phyloP scores from a whole-genome alignment of 2,888 invertebrate genomes.

The Celastrina argiolus region DNA sequence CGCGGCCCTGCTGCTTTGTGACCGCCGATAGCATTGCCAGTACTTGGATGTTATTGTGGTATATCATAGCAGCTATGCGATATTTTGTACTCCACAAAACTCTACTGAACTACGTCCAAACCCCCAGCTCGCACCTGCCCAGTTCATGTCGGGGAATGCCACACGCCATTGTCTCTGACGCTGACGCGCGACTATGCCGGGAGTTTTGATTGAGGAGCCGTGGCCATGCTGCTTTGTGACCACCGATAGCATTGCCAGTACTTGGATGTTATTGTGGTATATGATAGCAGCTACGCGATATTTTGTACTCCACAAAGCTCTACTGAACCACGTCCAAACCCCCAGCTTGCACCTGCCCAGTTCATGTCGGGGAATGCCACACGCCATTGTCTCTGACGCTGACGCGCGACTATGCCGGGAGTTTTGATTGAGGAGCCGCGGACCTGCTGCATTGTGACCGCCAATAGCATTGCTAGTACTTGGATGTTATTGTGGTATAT shows the following conservation, averaged over 20 bases:
- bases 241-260: slow-evolving; percentile 3
- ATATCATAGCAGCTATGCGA: too few relatives aligned
- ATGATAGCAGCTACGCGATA: too few relatives aligned
- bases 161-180: slow-evolving; percentile 16
- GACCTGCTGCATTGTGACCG: background rate
- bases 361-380: slow-evolving; percentile 19
- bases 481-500: too few relatives aligned
- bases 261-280: too few relatives aligned
- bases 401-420: slow-evolving; percentile 16
- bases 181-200: slow-evolving; percentile 18
- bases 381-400: slow-evolving; percentile 17
- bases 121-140: background rate
- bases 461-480: background rate
- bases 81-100: background rate
- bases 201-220: slow-evolving; percentile 20
- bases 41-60: too few relatives aligned
- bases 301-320: background rate
- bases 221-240: background rate
- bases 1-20: slow-evolving; percentile 2
- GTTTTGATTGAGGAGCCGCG: slow-evolving; percentile 21
- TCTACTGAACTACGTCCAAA: background rate
- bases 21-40: slow-evolving; percentile 5
- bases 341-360: background rate
- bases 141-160: slow-evolving; percentile 17
- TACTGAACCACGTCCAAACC: background rate